Evolutionary conservation across 1,140 invertebrate genomes (phyloP).

Genomic region (Diachasmimorpha longicaudata): DNA sequence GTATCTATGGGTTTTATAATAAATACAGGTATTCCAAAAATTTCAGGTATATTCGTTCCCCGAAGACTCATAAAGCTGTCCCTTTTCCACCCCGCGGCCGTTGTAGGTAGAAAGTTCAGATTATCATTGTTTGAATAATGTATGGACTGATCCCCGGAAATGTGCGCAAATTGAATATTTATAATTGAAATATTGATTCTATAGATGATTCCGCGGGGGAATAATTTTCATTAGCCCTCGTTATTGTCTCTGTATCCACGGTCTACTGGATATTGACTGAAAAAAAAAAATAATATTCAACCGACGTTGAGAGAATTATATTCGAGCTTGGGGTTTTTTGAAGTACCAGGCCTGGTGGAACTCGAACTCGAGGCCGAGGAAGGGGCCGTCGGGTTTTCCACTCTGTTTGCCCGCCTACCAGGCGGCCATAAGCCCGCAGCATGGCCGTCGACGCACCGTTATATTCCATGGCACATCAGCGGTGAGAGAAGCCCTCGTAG

Average conservation of each 20-base stretch:
- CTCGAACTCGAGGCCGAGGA: constrained; percentile 32
- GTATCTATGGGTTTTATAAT: neutral
- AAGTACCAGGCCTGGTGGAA: constrained; percentile 16
- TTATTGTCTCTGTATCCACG: neutral
- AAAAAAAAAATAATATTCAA: neutral
- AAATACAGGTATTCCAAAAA: neutral
- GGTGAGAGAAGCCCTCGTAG: constrained; percentile 43
- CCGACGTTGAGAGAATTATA: neutral
- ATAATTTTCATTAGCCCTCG: neutral
- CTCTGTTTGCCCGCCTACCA: constrained; percentile 46
- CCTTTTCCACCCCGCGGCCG: neutral
- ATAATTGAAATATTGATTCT: neutral
- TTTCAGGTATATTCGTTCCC: neutral
- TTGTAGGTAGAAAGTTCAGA: neutral
- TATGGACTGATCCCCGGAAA: neutral
- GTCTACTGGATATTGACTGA: neutral
- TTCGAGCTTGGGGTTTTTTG: constrained; percentile 4
- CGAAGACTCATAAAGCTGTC: neutral
- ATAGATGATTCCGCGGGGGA: neutral
- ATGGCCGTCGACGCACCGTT: constrained; percentile 50
- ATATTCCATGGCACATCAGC: constrained; percentile 37
- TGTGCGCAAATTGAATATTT: neutral
- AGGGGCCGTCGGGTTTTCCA: constrained; percentile 47
- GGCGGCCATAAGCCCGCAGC: constrained; percentile 42
- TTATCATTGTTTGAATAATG: neutral